Conservation (phyloP, 2,888 invertebrate species). For the Aphodius granarius region DNA sequence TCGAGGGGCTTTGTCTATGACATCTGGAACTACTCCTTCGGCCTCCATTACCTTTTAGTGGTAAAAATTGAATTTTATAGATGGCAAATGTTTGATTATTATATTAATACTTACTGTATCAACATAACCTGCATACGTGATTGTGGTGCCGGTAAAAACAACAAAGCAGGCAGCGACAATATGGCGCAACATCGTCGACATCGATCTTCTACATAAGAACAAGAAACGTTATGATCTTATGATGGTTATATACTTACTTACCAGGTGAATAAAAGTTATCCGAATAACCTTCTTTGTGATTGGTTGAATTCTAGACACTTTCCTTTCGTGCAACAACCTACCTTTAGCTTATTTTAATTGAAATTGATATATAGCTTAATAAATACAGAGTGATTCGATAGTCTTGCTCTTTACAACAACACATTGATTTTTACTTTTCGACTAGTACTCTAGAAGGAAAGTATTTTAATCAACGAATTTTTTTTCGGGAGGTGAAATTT, state of each 20-base stretch:
- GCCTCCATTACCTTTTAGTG: conserved; percentile 40
- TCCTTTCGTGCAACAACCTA: background rate
- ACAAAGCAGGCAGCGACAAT: background rate
- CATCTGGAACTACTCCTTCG: conserved; percentile 46
- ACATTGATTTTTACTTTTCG: no score
- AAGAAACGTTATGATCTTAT: background rate
- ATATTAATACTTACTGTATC: background rate
- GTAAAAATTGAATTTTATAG: background rate
- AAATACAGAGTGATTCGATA: background rate
- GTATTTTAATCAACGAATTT: no score
- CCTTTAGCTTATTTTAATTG: background rate
- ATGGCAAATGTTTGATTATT: background rate
- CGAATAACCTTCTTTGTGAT: background rate
- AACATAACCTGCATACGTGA: background rate
- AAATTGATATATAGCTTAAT: background rate
- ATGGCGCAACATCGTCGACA: background rate
- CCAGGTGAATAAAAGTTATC: background rate
- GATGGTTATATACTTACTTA: background rate
- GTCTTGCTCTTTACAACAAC: background rate
- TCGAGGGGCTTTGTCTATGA: conserved; percentile 43
- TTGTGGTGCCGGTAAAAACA: background rate
- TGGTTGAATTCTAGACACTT: background rate
- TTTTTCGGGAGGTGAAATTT: no score
- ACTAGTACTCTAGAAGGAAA: no score
- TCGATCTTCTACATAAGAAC: background rate